These are phyloP conservation scores for Oreortyx pictus DNA, from an alignment of 2,797 vertebrate species.

Conservation along the genomic window DNA sequence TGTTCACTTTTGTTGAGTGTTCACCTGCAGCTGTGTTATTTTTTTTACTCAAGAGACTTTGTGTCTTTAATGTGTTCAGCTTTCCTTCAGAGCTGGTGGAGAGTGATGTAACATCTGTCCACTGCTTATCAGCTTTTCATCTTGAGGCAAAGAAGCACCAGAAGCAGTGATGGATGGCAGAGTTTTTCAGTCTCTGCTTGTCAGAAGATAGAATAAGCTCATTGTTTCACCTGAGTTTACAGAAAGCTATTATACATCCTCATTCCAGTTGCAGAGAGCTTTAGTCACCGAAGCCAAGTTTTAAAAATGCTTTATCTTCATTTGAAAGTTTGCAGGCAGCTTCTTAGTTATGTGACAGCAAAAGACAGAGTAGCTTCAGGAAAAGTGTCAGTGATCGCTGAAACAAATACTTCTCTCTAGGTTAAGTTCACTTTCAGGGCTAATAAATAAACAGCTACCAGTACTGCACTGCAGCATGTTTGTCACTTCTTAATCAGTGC, in stretches of 20 bases:
- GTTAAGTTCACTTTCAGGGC: slow-evolving; percentile 9
- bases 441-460: not conserved
- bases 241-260: not conserved
- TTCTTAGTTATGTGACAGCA: not conserved
- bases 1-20: not conserved
- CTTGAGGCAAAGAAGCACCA: not conserved
- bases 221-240: not conserved
- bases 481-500: not conserved
- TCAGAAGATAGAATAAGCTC: not conserved
- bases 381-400: not conserved
- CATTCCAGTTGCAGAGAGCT: not conserved
- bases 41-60: not conserved
- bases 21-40: not conserved
- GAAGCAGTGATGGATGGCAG: not conserved
- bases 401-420: not conserved
- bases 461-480: not conserved
- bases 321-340: not conserved
- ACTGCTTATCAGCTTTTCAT: not conserved
- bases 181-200: not conserved
- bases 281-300: not conserved
- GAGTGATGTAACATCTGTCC: not conserved
- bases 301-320: not conserved
- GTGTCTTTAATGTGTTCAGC: not conserved
- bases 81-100: not conserved
- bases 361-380: not conserved